These are phyloP conservation scores for Galleria mellonella DNA, from an alignment of 1,140 invertebrate genomes.

Conservation along the genomic window DNA sequence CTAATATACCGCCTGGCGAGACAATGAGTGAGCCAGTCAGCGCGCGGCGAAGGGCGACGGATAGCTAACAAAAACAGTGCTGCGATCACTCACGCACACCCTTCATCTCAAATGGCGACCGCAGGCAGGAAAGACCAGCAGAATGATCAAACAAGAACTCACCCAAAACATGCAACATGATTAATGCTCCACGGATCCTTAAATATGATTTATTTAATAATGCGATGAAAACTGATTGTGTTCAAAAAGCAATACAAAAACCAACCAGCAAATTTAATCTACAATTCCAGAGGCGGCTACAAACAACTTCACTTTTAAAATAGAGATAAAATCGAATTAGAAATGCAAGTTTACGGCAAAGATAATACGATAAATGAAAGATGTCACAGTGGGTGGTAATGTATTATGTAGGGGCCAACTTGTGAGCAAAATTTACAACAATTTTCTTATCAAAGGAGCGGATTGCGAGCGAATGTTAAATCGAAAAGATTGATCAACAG, in stretches of 20 bases:
- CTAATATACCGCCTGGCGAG: conserved; percentile 18
- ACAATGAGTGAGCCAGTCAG: conserved; percentile 8
- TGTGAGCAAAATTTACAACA: too few relatives aligned
- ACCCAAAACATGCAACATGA: conserved; percentile 44
- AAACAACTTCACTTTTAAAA: conserved; percentile 15
- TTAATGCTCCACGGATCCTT: conserved; percentile 40
- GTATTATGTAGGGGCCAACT: conserved; percentile 45
- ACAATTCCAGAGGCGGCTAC: conserved; percentile 2
- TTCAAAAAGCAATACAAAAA: conserved; percentile 20
- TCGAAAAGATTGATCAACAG: too few relatives aligned
- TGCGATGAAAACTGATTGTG: conserved; percentile 14
- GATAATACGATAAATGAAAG: conserved; percentile 57
- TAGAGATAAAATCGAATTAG: conserved; percentile 22
- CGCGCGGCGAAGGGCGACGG: conserved; percentile 5
- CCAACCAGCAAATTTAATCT: conserved; percentile 19
- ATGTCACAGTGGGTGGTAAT: conserved; percentile 48
- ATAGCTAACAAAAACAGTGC: conserved; percentile 12
- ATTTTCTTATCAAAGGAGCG: conserved; percentile 1
- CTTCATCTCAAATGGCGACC: conserved; percentile 11
- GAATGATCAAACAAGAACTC: conserved; percentile 17
- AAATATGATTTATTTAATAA: conserved; percentile 54
- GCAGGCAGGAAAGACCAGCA: conserved; percentile 3
- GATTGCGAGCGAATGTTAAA: too few relatives aligned
- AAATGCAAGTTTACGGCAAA: conserved; percentile 44
- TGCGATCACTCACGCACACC: conserved; percentile 16